Percentiles rank a stretch among this genome's conserved stretches.
Conservation (phyloP, 2,797 vertebrate genomes). For the Crenuchus spilurus region DNA sequence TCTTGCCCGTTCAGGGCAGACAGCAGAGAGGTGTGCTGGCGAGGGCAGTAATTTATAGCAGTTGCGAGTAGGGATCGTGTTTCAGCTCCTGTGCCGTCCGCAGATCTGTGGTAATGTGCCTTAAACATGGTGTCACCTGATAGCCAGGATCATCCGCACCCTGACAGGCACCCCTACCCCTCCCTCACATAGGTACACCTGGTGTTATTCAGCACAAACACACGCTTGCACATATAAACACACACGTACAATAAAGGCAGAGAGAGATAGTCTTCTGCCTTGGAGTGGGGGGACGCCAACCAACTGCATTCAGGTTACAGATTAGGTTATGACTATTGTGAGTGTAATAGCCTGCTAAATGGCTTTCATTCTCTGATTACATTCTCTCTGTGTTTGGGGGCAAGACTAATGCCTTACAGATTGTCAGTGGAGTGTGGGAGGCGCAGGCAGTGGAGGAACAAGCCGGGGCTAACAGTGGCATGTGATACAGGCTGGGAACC, state of each 20-base stretch:
- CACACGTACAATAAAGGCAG: conserved; percentile 16
- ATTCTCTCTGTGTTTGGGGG: conserved; percentile 39
- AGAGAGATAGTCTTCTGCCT: conserved; percentile 45
- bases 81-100: conserved; percentile 66
- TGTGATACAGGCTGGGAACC: conserved; percentile 32
- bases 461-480: conserved; percentile 20
- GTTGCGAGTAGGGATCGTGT: conserved; percentile 57
- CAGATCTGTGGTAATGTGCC: conserved; percentile 68
- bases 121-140: conserved; percentile 67
- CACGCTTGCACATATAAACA: conserved; percentile 46
- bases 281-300: conserved; percentile 36
- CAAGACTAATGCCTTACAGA: conserved; percentile 53
- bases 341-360: conserved; percentile 54
- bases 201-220: conserved; percentile 55
- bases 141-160: conserved; percentile 64
- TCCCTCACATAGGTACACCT: conserved; percentile 56
- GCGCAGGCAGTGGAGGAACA: conserved; percentile 31
- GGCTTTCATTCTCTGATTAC: conserved; percentile 56
- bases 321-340: conserved; percentile 56
- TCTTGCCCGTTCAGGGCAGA: conserved; percentile 51
- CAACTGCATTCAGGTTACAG: conserved; percentile 49
- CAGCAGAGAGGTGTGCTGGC: conserved; percentile 50
- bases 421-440: conserved; percentile 40
- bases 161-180: conserved; percentile 57
- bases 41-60: conserved; percentile 67